Evolutionary conservation across 2,888 invertebrate species (phyloP), one percentile per base, ranked within the genome.

Genomic region (Deilephila porcellus): DNA sequence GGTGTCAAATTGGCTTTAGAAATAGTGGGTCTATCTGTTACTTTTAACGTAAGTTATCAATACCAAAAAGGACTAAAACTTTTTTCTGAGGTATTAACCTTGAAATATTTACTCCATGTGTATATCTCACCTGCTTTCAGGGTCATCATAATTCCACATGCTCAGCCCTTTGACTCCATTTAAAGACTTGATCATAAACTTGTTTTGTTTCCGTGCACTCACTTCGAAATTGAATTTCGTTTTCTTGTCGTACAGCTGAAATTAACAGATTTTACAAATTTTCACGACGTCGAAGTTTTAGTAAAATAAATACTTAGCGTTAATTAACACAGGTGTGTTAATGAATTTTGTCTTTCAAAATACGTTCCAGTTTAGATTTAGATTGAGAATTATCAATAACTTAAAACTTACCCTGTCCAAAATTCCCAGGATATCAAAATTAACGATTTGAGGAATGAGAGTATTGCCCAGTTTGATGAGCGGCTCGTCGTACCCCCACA

Each of bases 401-500:
- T 25, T 0, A 25, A 25, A 17, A 90, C 95, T 95, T 89, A 98
- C 98, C 91, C 97, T 95, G 83, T 98, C 97, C 78, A 98, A 90
- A 45, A 98, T 91, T 0, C 98, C 98, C 83, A 98, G 96, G 75
- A 95, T 96, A 14, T 95, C 91, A 83, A 97, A 98, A 80, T 96
- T 95, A 52, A 98, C 96, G 91, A 96, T 96, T 56, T 95, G 96
- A 0, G 98, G 97, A 71, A 97, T 84, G 71, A 82, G 3, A 7
- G 71, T 95, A 79, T 97, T 95, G 0, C 97, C 97, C 52, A 97
- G 85, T 3, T 93, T 91, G 70, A 98, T 96, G 59, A 98, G 86
- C 0, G 95, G 94, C 83, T 98, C 98, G 0, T 97, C 96, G 85
- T 98, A 98, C 0, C 98, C 98, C 97, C 97, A 98, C 20, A 98